Evolutionary conservation across 2,888 invertebrate species (phyloP).

Genomic region (Pammene aurita): DNA sequence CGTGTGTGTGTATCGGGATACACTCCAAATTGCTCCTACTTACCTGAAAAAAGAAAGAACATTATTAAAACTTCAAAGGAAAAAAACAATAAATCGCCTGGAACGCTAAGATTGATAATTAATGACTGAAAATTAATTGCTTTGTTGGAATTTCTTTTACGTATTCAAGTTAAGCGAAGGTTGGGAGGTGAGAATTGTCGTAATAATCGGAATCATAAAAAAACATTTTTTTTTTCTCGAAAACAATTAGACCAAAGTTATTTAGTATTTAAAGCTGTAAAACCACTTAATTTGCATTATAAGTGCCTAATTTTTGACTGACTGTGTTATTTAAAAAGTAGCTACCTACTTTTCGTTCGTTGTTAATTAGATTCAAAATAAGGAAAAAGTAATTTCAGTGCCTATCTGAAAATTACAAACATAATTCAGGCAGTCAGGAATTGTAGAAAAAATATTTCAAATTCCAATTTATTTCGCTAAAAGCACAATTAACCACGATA

Average conservation of each 20-base stretch:
- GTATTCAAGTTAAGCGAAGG: conserved; percentile 40
- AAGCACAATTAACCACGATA: conserved; percentile 29
- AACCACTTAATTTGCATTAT: too few species aligned
- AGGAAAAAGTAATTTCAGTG: too few species aligned
- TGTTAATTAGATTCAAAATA: too few species aligned
- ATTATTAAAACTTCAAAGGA: conserved; percentile 31
- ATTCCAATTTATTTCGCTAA: conserved; percentile 25
- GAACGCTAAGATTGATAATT: conserved; percentile 50
- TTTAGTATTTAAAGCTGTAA: too few species aligned
- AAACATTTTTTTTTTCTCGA: too few species aligned
- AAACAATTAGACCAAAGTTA: too few species aligned
- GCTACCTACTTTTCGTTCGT: too few species aligned
- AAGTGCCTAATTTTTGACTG: too few species aligned
- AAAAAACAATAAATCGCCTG: conserved; percentile 25
- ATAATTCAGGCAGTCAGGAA: too few species aligned
- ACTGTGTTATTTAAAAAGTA: too few species aligned
- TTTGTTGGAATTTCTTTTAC: conserved; percentile 62
- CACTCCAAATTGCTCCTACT: conserved; percentile 54
- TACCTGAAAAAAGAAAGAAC: conserved; percentile 64
- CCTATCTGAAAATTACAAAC: not conserved
- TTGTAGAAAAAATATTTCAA: not conserved
- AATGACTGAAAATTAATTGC: conserved; percentile 67
- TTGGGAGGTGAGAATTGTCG: conserved; percentile 7
- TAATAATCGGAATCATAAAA: not conserved
- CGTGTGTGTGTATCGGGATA: conserved; percentile 30